Evolutionary conservation across 2,888 invertebrate genomes (phyloP), one percentile per base, ranked within the genome.

Genomic region (Drosophila phalerata): DNA sequence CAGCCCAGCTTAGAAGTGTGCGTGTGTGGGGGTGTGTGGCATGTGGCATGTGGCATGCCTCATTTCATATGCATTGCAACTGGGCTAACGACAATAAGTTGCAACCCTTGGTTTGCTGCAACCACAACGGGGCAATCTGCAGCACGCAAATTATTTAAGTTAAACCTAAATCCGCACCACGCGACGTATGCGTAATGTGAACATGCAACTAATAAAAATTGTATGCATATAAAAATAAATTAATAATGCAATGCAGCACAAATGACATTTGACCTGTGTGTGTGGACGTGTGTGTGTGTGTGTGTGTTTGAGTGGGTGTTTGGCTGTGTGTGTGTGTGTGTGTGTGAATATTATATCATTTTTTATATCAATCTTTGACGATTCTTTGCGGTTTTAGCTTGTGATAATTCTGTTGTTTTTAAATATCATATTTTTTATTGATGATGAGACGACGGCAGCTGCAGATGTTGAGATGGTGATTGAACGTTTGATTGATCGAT

Each of bases 381-480:
- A 15, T 1, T 17, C n/a, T 53, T 57, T 42, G 19, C 19, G 13
- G 22, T 58, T 56, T 40, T 60, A 28, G 9, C 32, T 53, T 45
- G 58, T 47, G 49, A 47, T 28, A 30, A 62, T 56, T 56, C 43
- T 57, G 51, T 56, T 34, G 43, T 22, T 56, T 25, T 22, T 15
- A 32, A 34, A 10, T 15, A 57, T 45, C 60, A 55, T 37, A 10
- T 42, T 52, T 38, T 28, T 28, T 49, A 34, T 60, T 30, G 43
- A 45, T 58, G 55, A 77, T 85, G 79, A 81, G 69, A 52, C 85
- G 83, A 68, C 82, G 83, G 58, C 64, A 79, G 79, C 74, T 62
- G 64, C 53, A 32, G 60, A 78, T 79, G 61, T 56, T 69, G 58
- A 61, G 49, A 75, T 78, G 62, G 30, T 67, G 58, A 60, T 67